Base-by-base conservation (phyloP, 1,140 invertebrate species). In the Acyrthosiphon pisum region DNA sequence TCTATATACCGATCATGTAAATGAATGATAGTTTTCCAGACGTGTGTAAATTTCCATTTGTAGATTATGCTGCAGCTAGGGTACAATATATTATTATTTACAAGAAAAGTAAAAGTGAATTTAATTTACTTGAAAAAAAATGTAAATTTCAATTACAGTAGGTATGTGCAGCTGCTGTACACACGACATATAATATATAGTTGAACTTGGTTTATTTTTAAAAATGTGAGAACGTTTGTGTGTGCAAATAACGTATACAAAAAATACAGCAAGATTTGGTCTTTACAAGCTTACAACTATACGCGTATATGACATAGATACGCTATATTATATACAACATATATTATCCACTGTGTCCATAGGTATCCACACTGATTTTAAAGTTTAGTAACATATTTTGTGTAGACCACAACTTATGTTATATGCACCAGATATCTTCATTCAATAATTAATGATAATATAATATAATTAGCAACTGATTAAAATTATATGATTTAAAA, bases 31-130 rank as follows among this genome's bases (percentile, higher is more conserved):
- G 6, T n/a, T 76, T 76, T 18, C 4, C 30, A 76, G 60, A 76
- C n/a, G 60, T n/a, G 60, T n/a, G 60, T 76, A 76, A n/a, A 76
- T 76, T 76, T 76, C 60, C 14, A 76, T 76, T 76, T n/a, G 60
- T 76, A 76, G 14, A 76, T 76, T 6, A 1, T 53, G 50, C 50
- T n/a, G n/a, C 60, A 76, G 2, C 30, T n/a, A n/a, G 14, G 30
- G 30, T 35, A n/a, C 14, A 76, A 18, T 18, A 76, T n/a, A 76
- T n/a, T 76, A 76, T n/a, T 60, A 18, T 76, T n/a, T 6, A n/a
- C 30, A 6, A n/a, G 30, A 76, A 76, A 76, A 76, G 30, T 76
- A 41, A 84, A 41, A 41, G 23, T 8, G 8, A 84, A 84, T 84
- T 84, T 26, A 26, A 26, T 84, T 84, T 84, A 26, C 83, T 26